Evolutionary conservation across 2,113 vertebrate genomes (phyloP), one percentile per base, ranked within the genome.

Genomic region (Oreochromis niloticus): DNA sequence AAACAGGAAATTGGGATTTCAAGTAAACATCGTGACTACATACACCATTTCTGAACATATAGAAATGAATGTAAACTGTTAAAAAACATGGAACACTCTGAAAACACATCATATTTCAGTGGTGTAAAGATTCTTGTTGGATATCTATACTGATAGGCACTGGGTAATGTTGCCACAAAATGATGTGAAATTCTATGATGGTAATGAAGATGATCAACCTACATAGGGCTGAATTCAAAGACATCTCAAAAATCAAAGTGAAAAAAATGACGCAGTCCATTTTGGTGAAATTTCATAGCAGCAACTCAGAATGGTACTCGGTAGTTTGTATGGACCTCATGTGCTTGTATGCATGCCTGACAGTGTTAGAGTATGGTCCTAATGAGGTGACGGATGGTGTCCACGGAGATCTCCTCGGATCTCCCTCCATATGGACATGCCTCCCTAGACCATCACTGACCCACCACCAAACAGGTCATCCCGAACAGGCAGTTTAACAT

Each of bases 11-110:
- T 73, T 17, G 39, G 13, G 68, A 27, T 43, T 46, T 24, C 13
- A 24, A 71, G n/a, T 0, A 71, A 71, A 71, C 39, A 73, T 27
- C 2, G 3, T 1, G 66, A 6, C 22, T 24, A 17, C 8, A 27
- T 24, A 24, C n/a, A 14, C 39, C 22, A 27, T 73, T 46, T 46
- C 8, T 46, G 68, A 46, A 9, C 22, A 17, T 73, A 73, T 11
- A 48, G 48, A 48, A 17, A 48, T 75, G 6, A 50, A 17, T 50
- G 3, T 75, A 50, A 30, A 22, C 34, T 22, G 19, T 39, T 68
- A 36, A 13, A 68, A 68, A 68, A 22, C 11, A 66, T 8, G 61
- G 61, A 66, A 66, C 34, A 68, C 0, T 66, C 32, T 68, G 61
- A 39, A 68, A 68, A 22, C 19, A n/a, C 17, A 39, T 43, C 41